These are phyloP conservation scores for Anguilla megastoma DNA, from an alignment of 2,797 vertebrate species.

Conservation along the genomic window DNA sequence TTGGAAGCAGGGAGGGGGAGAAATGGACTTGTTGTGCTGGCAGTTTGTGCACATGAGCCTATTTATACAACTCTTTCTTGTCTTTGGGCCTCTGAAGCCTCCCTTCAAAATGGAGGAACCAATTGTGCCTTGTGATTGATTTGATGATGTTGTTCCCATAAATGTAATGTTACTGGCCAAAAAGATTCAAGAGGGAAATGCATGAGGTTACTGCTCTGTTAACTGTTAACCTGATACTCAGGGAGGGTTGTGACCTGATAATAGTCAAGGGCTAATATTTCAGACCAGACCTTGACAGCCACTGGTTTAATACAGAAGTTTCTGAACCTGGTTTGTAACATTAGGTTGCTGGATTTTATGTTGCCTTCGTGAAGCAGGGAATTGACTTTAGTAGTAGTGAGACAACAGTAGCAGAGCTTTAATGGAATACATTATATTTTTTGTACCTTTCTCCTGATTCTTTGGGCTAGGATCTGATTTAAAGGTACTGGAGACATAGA, in stretches of 20 bases:
- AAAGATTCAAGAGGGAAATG: background rate
- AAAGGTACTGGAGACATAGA: background rate
- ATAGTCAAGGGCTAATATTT: background rate
- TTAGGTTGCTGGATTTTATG: background rate
- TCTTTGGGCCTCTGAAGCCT: constrained; percentile 3
- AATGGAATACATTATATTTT: background rate
- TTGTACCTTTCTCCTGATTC: background rate
- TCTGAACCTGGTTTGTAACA: background rate
- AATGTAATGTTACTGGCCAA: background rate
- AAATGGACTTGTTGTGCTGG: constrained; percentile 15
- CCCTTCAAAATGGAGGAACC: background rate
- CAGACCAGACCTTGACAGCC: background rate
- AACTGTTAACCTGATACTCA: background rate
- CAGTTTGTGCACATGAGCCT: background rate
- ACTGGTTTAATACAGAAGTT: background rate
- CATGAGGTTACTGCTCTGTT: background rate
- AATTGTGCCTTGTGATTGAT: background rate
- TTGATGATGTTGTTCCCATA: background rate
- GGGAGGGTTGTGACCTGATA: background rate
- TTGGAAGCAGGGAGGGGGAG: constrained; percentile 6
- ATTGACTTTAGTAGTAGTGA: background rate
- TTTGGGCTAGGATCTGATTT: background rate
- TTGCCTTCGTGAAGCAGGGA: too few species aligned
- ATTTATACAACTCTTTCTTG: constrained; percentile 3
- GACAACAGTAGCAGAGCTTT: background rate